A percentile compares a stretch with the other conserved stretches of the same genome.
phyloP scores from a whole-genome alignment of 2,888 invertebrate genomes.

The Hoplodrina blanda region DNA sequence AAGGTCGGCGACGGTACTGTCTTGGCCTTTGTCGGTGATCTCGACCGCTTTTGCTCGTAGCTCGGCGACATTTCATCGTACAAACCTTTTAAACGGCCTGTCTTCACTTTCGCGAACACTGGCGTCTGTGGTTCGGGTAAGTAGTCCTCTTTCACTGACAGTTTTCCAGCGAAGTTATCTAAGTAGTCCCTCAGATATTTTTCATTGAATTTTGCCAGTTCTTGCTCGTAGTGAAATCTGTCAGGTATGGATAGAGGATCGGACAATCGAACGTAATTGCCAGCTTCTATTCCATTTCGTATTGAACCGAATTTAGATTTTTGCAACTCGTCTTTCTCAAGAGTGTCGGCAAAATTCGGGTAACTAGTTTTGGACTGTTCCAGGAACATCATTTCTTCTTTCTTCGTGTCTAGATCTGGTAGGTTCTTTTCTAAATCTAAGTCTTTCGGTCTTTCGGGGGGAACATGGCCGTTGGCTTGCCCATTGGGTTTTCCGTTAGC shows the following conservation, averaged over 20 bases:
- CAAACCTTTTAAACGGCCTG: conserved; percentile 79
- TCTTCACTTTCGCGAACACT: conserved; percentile 86
- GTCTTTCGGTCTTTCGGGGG: conserved; percentile 81
- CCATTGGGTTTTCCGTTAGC: conserved; percentile 58
- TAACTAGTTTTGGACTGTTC: conserved; percentile 76
- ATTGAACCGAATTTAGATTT: conserved; percentile 87
- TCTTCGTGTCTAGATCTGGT: conserved; percentile 68
- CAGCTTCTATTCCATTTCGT: conserved; percentile 82
- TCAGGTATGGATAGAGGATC: conserved; percentile 84
- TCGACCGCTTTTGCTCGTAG: conserved; percentile 79
- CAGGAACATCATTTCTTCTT: conserved; percentile 74
- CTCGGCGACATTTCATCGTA: conserved; percentile 83
- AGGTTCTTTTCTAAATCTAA: conserved; percentile 78
- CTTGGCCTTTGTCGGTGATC: conserved; percentile 82
- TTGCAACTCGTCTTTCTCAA: conserved; percentile 79
- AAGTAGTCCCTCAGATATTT: conserved; percentile 84
- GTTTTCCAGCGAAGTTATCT: conserved; percentile 80
- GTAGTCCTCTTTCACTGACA: conserved; percentile 84
- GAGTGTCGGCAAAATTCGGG: conserved; percentile 75
- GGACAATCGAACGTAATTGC: conserved; percentile 83
- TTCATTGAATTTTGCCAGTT: conserved; percentile 86
- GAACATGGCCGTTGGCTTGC: conserved; percentile 69
- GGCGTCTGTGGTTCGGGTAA: conserved; percentile 88
- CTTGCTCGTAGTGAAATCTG: conserved; percentile 83
- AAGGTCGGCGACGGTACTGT: conserved; percentile 85